Conservation (phyloP, 2,888 invertebrate genomes). For the Ypsolopha sequella region DNA sequence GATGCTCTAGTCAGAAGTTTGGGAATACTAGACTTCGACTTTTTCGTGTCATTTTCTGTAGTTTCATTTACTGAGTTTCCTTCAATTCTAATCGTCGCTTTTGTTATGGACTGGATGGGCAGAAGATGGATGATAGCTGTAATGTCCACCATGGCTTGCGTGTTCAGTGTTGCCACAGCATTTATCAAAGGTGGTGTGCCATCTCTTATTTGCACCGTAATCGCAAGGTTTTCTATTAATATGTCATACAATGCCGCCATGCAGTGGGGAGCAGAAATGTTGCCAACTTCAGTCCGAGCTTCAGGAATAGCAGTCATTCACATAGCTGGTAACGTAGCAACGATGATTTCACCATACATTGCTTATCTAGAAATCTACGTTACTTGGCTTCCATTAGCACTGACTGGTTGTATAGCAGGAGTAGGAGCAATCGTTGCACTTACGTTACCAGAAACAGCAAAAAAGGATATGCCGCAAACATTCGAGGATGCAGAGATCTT, state of each 20-base stretch:
- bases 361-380: conserved; percentile 5
- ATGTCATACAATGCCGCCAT: conserved; percentile 4
- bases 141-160: not conserved
- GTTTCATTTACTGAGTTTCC: conserved; percentile 9
- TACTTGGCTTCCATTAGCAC: conserved; percentile 8
- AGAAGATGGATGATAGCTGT: conserved; percentile 6
- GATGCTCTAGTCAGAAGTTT: conserved; percentile 9
- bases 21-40: conserved; percentile 5
- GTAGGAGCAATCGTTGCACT: conserved; percentile 5
- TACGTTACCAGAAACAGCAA: conserved; percentile 7
- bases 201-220: conserved; percentile 5
- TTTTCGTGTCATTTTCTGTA: conserved; percentile 8
- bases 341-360: conserved; percentile 6
- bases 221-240: conserved; percentile 7
- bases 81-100: conserved; percentile 3
- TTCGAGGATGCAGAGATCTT: conserved; percentile 7
- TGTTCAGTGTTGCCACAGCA: conserved; percentile 6
- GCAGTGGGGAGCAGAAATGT: conserved; percentile 9
- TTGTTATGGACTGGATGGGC: conserved; percentile 8
- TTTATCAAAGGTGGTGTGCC: conserved; percentile 5
- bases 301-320: conserved; percentile 5
- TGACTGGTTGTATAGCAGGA: conserved; percentile 3
- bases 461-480: conserved; percentile 8
- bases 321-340: conserved; percentile 5
- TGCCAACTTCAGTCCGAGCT: conserved; percentile 8